These are phyloP conservation scores for Schrankia costaestrigalis DNA, from an alignment of 2,888 invertebrate species.

Conservation along the genomic window DNA sequence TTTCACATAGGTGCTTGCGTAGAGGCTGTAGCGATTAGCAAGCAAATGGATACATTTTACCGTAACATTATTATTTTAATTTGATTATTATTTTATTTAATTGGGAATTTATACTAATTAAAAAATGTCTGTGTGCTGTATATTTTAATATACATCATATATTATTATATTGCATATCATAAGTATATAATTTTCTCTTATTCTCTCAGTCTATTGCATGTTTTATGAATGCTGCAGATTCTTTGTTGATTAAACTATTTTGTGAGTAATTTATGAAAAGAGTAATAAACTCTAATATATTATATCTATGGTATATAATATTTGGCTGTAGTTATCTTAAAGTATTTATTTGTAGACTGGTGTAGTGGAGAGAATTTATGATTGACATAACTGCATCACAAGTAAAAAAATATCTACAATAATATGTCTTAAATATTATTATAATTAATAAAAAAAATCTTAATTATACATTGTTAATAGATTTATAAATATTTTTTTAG, in stretches of 20 bases:
- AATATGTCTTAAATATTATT: no score
- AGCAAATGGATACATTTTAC: slow-evolving; percentile 56
- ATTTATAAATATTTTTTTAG: no score
- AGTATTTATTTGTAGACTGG: no score
- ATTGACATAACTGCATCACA: no score
- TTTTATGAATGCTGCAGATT: slow-evolving; percentile 42
- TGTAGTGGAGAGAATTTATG: no score
- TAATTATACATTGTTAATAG: no score
- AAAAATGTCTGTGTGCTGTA: slow-evolving; percentile 71
- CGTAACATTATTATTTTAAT: not conserved
- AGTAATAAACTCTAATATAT: no score
- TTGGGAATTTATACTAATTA: slow-evolving; percentile 19
- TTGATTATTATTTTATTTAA: not conserved
- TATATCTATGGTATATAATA: no score
- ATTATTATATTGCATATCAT: slow-evolving; percentile 12
- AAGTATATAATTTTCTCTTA: slow-evolving; percentile 35
- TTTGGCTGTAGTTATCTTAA: no score
- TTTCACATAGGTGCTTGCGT: slow-evolving; percentile 22
- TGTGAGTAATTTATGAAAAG: not conserved
- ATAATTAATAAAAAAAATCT: no score
- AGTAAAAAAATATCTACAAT: no score
- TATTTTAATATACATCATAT: slow-evolving; percentile 37
- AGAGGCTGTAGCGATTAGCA: slow-evolving; percentile 46
- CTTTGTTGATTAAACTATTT: not conserved
- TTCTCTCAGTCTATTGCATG: slow-evolving; percentile 60